Conservation (phyloP, 1,140 invertebrate species). For the Triops cancriformis region DNA sequence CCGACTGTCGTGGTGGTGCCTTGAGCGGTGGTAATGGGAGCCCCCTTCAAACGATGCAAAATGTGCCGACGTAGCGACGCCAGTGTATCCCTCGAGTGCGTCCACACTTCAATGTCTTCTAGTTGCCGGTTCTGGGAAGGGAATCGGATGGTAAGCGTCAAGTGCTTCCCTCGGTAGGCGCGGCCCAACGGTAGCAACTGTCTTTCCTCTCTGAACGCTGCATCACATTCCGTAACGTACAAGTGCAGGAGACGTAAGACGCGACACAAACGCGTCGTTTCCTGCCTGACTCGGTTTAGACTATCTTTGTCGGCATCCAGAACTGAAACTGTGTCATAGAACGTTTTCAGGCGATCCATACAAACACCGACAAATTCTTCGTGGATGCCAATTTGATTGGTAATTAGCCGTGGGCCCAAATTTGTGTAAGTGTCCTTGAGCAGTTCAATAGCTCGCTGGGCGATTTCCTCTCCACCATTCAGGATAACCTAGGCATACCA, state of each 20-base stretch:
- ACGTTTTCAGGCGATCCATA: slow-evolving; percentile 75
- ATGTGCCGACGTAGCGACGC: slow-evolving; percentile 68
- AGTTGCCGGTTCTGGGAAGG: slow-evolving; percentile 79
- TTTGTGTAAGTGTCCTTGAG: slow-evolving; percentile 90
- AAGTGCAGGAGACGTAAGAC: slow-evolving; percentile 90
- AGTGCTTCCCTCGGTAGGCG: slow-evolving; percentile 66
- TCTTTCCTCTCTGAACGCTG: slow-evolving; percentile 79
- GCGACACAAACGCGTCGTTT: slow-evolving; percentile 83
- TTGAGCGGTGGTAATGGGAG: slow-evolving; percentile 43
- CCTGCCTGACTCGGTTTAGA: slow-evolving; percentile 51
- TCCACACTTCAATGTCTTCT: slow-evolving; percentile 85
- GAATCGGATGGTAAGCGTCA: slow-evolving; percentile 76
- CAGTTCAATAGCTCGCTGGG: slow-evolving; percentile 79
- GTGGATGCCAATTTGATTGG: slow-evolving; percentile 68
- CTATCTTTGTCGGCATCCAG: slow-evolving; percentile 47
- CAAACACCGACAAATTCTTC: slow-evolving; percentile 83
- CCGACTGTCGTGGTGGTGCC: slow-evolving; percentile 1
- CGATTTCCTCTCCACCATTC: slow-evolving; percentile 81
- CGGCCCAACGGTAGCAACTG: slow-evolving; percentile 78
- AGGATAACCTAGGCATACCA: slow-evolving; percentile 59
- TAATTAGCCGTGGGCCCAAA: slow-evolving; percentile 72
- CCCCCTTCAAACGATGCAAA: slow-evolving; percentile 56
- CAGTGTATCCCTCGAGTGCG: slow-evolving; percentile 89
- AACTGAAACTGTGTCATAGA: slow-evolving; percentile 62
- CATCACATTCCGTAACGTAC: slow-evolving; percentile 93